Evolutionary conservation across 2,113 vertebrate genomes (phyloP).

Genomic region (Stercorarius parasiticus): DNA sequence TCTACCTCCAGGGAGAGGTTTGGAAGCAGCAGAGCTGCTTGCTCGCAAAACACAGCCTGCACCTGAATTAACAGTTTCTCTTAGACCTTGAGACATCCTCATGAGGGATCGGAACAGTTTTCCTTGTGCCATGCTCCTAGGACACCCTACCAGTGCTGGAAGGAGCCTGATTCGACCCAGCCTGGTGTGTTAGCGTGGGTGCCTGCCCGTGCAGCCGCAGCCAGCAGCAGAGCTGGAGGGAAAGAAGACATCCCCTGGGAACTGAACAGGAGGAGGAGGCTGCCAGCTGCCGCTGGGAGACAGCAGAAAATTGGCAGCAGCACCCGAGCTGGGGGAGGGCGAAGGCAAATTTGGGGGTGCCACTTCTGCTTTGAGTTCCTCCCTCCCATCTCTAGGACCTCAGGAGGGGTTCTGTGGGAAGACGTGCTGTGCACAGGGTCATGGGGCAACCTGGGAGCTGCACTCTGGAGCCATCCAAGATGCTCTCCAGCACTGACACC

Average conservation of each 20-base stretch:
- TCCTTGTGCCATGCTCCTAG: not conserved
- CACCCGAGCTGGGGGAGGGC: too few relatives aligned
- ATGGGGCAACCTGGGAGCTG: not conserved
- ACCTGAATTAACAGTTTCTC: not conserved
- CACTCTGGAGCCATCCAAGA: not conserved
- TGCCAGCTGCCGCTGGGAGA: not conserved
- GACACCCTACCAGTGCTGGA: not conserved
- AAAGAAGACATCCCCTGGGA: not conserved
- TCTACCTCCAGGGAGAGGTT: not conserved
- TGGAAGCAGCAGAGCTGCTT: not conserved
- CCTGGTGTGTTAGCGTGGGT: not conserved
- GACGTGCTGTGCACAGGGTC: rapidly evolving
- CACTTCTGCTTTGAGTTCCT: not conserved
- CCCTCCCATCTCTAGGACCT: not conserved
- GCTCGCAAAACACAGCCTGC: not conserved
- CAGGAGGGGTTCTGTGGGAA: not conserved
- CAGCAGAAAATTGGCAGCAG: not conserved
- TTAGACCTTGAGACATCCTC: not conserved
- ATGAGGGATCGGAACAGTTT: not conserved
- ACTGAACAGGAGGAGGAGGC: not conserved
- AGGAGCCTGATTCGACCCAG: not conserved
- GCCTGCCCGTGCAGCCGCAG: not conserved
- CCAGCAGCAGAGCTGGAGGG: not conserved
- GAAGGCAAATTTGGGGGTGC: not conserved
- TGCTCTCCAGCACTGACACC: not conserved